Evolutionary conservation across 2,113 vertebrate species (phyloP), one percentile per base, ranked within the genome.

Genomic region (Oxyura jamaicensis): DNA sequence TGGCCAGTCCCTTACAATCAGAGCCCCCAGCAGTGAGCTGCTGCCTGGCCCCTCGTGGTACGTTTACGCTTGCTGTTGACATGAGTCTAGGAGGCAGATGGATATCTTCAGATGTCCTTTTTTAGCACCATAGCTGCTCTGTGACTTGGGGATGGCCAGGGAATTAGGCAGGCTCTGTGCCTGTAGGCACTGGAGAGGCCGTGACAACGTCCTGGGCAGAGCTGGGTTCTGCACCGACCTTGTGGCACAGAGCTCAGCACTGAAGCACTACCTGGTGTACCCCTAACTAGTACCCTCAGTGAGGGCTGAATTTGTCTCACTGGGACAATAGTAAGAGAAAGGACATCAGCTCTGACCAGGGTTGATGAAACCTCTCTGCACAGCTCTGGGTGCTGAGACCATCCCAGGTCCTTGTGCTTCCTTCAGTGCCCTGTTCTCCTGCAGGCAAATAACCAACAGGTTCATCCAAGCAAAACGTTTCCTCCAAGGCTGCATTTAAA

Each of bases 391-490:
- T 74, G 44, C 58, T 36, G 75, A 80, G 50, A 31, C 26, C 0
- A 0, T 83, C 55, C 59, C 79, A 31, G 31, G 42, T 62, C 83
- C 71, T 69, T 73, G 36, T 0, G 0, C 33, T 93, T 82, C 88
- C 73, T 73, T 62, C n/a, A 41, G n/a, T 59, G 91, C 88, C 83
- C 33, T 82, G 69, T 82, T 92, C 48, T 94, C 73, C 80, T 87
- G 48, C 88, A 84, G 74, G 69, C 77, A 85, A 95, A 89, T 53
- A 88, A 60, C 52, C 13, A 46, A 23, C 46, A 81, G 88, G 15
- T 55, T 93, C 7, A 0, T 94, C 91, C 95, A 96, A 96, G 86
- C 66, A 94, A 95, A 96, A 93, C 42, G 63, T 92, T 96, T 95
- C 75, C 62, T 91, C 63, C 67, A 74, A 66, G 53, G 26, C n/a